phyloP scores from a whole-genome alignment of 53 echinoderm and acorn worm species.

The Pentamera pediparva region DNA sequence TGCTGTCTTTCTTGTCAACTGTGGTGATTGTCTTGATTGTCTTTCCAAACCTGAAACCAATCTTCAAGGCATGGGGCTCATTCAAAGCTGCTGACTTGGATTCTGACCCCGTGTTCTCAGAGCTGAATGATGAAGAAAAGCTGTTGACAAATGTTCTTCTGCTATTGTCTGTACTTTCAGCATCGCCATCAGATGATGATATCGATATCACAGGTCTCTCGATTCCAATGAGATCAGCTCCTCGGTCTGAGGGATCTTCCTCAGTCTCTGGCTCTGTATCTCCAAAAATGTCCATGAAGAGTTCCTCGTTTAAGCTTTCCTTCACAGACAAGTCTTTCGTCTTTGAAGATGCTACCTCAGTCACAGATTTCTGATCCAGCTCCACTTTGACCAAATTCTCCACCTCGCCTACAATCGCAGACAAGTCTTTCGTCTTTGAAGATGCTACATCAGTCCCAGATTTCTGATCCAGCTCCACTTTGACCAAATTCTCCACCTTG shows the following conservation, averaged over 20 bases:
- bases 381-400: constrained; percentile 8
- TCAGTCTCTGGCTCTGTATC: not conserved
- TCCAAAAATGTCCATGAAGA: constrained; percentile 11
- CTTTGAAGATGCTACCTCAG: not conserved
- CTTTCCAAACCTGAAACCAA: not conserved
- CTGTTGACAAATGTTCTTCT: too few relatives aligned
- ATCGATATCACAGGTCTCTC: not conserved
- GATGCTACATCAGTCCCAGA: not conserved
- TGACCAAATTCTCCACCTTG: not conserved
- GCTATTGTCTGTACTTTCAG: too few relatives aligned
- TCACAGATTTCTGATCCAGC: not conserved
- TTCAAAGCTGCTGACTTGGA: too few relatives aligned
- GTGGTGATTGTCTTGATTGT: too few relatives aligned
- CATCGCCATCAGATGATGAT: too few relatives aligned
- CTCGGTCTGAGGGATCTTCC: not conserved
- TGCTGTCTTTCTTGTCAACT: too few relatives aligned
- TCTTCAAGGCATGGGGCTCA: not conserved
- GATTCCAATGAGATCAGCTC: not conserved
- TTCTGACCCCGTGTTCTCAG: not conserved
- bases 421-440: not conserved
- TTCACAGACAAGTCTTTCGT: not conserved
- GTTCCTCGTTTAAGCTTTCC: not conserved
- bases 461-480: not conserved
- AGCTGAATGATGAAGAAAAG: too few relatives aligned
- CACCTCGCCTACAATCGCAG: not conserved